Evolutionary conservation across 2,888 invertebrate species (phyloP).

Genomic region (Halocaridina rubra): DNA sequence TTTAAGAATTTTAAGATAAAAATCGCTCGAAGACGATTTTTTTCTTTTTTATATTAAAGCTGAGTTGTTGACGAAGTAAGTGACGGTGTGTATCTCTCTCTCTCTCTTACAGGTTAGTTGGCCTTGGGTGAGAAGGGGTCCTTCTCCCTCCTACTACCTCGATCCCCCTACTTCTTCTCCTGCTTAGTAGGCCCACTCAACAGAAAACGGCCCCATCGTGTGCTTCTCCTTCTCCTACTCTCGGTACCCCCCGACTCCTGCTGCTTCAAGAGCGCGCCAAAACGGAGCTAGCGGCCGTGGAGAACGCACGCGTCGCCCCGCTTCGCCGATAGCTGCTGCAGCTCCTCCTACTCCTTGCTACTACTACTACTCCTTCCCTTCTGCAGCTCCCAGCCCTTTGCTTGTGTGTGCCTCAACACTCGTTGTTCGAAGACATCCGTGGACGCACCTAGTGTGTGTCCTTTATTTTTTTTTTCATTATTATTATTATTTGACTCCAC

Average conservation of each 20-base stretch:
- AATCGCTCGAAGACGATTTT: no score
- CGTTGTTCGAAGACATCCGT: no score
- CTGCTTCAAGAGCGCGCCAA: slow-evolving; percentile 45
- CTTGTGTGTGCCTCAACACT: neutral
- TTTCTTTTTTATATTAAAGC: slow-evolving; percentile 25
- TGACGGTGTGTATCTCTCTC: slow-evolving; percentile 47
- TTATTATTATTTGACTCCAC: neutral
- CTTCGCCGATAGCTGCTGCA: neutral
- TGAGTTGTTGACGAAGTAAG: slow-evolving; percentile 46
- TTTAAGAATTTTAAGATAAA: no score
- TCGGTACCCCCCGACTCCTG: no score
- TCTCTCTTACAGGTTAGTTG: slow-evolving; percentile 31
- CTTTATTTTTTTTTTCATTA: neutral
- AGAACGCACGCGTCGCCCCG: slow-evolving; percentile 44
- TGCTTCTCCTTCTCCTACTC: no score
- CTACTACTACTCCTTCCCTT: no score
- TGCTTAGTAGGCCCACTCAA: slow-evolving; percentile 49
- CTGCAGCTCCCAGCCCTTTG: no score
- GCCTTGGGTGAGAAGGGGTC: slow-evolving; percentile 23
- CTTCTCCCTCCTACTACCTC: neutral
- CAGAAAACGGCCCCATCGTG: slow-evolving; percentile 56
- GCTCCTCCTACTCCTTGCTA: neutral
- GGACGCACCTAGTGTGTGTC: neutral
- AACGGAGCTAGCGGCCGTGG: slow-evolving; percentile 50
- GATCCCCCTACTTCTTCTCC: neutral